phyloP scores from a whole-genome alignment of 2,888 invertebrate species.

The Athrips mouffetella region DNA sequence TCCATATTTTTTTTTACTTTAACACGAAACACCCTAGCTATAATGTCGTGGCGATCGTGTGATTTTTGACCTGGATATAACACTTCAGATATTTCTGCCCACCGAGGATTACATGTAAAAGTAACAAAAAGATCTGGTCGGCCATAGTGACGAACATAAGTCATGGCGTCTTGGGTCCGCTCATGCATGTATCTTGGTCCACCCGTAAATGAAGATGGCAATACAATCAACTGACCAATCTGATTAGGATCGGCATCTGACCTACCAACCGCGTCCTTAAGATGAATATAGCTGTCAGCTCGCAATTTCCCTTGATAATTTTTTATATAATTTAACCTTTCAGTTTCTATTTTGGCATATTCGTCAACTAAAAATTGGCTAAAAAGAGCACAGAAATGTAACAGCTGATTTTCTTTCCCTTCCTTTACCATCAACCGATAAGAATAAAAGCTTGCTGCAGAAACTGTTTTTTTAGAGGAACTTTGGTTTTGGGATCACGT shows the following conservation, averaged over 20 bases:
- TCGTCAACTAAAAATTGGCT: not conserved
- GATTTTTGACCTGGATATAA: not conserved
- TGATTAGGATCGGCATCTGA: too few species aligned
- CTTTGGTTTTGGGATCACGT: too few species aligned
- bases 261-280: too few species aligned
- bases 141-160: constrained; percentile 4
- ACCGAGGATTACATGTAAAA: constrained; percentile 10
- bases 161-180: constrained; percentile 13
- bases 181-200: constrained; percentile 17
- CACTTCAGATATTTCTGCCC: constrained; percentile 10
- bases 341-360: not conserved
- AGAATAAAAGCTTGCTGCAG: too few species aligned
- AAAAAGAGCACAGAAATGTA: too few species aligned
- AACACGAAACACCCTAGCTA: constrained; percentile 3
- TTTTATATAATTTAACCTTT: not conserved
- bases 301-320: not conserved
- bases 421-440: too few species aligned
- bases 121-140: constrained; percentile 9
- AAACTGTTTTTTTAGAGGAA: too few species aligned
- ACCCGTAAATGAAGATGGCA: constrained; percentile 9
- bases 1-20: not conserved
- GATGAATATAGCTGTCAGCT: not conserved
- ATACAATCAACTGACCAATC: too few species aligned
- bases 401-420: too few species aligned
- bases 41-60: constrained; percentile 6